Conservation (phyloP, 2,888 invertebrate species). For the Dasypolia templi region DNA sequence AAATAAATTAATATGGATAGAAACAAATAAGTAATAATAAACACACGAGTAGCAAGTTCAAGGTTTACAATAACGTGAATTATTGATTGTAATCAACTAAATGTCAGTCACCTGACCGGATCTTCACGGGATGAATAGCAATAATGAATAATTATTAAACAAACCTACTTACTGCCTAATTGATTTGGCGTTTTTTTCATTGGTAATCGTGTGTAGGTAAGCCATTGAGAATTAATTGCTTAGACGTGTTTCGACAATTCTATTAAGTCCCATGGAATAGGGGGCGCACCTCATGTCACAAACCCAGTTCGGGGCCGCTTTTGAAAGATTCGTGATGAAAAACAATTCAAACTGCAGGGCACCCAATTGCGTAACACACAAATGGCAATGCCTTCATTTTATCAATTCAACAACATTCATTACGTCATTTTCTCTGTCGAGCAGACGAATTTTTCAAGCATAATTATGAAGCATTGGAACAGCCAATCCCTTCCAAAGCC, state of each 20-base stretch:
- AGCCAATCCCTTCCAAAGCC: too few species aligned
- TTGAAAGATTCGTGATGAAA: too few species aligned
- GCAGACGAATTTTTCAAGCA: too few species aligned
- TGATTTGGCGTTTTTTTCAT: neutral
- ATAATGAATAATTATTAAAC: neutral
- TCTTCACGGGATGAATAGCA: neutral
- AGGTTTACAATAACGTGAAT: neutral
- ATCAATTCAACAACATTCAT: too few species aligned
- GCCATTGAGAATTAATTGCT: neutral
- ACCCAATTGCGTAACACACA: too few species aligned
- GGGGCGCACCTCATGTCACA: too few species aligned
- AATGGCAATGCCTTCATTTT: too few species aligned
- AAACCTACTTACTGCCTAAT: neutral
- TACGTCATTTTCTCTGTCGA: too few species aligned
- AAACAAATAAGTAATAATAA: neutral
- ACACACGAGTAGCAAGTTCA: slow-evolving; percentile 1
- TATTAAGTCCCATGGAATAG: neutral
- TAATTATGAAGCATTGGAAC: too few species aligned
- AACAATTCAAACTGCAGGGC: too few species aligned
- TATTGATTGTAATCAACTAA: neutral
- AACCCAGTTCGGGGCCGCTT: too few species aligned
- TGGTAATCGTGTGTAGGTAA: neutral
- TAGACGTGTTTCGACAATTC: neutral
- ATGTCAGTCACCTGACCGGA: slow-evolving; percentile 19
- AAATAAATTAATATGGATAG: too few species aligned